These are phyloP conservation scores for Periphyllus acericola DNA, from an alignment of 2,888 invertebrate species.

Conservation along the genomic window DNA sequence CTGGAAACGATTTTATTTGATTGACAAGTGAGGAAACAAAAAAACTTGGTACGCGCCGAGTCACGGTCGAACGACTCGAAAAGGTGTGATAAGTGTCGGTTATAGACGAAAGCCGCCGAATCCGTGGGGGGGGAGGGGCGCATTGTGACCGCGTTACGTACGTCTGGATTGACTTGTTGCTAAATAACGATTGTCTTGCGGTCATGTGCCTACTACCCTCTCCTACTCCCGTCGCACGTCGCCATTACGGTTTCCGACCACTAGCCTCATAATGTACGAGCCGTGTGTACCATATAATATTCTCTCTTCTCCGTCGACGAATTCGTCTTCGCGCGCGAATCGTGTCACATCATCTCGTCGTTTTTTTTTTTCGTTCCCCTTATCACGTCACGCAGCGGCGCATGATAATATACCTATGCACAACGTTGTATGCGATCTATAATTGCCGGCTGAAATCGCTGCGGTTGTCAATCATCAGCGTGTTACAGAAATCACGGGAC, in stretches of 20 bases:
- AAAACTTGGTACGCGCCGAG: not conserved
- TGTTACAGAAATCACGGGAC: not conserved
- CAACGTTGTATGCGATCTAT: too few relatives aligned
- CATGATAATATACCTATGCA: too few relatives aligned
- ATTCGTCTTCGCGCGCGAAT: too few relatives aligned
- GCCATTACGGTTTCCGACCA: not conserved
- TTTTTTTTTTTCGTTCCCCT: too few relatives aligned
- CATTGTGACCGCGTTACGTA: constrained; percentile 37
- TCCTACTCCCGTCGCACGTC: not conserved
- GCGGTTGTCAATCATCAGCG: not conserved
- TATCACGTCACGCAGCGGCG: too few relatives aligned
- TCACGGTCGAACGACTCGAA: constrained; percentile 49
- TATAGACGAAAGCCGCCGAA: constrained; percentile 33
- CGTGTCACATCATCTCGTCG: too few relatives aligned
- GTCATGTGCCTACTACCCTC: not conserved
- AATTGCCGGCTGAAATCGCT: too few relatives aligned
- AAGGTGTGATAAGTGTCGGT: constrained; percentile 24
- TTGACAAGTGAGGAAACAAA: constrained; percentile 48
- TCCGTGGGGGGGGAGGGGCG: not conserved
- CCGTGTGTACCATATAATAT: too few relatives aligned
- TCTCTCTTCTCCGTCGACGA: too few relatives aligned
- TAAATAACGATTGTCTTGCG: constrained; percentile 57
- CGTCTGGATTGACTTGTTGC: constrained; percentile 46
- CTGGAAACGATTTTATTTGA: constrained; percentile 50
- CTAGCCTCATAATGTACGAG: too few relatives aligned